These are phyloP conservation scores for Melanostoma mellinum DNA, from an alignment of 2,888 invertebrate genomes.

Conservation along the genomic window DNA sequence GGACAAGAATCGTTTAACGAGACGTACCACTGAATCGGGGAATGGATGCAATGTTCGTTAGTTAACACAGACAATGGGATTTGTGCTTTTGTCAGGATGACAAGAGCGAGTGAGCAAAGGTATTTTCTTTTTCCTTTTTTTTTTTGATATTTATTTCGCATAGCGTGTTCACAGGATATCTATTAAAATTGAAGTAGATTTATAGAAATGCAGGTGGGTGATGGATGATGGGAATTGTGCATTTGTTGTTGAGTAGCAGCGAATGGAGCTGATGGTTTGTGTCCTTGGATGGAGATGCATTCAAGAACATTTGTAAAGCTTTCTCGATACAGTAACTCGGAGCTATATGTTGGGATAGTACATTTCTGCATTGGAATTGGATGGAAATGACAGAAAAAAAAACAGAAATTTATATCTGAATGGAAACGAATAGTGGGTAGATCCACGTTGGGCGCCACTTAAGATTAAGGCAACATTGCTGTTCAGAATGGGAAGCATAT, in stretches of 20 bases:
- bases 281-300: too few species aligned
- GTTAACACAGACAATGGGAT: constrained; percentile 44
- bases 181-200: constrained; percentile 11
- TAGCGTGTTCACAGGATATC: constrained; percentile 2
- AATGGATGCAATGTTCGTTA: constrained; percentile 46
- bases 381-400: too few species aligned
- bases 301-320: too few species aligned
- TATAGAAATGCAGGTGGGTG: constrained; percentile 40
- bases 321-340: too few species aligned
- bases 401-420: too few species aligned
- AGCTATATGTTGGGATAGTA: too few species aligned
- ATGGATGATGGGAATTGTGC: constrained; percentile 10
- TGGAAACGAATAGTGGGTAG: too few species aligned
- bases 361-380: too few species aligned
- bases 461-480: too few species aligned
- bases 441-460: too few species aligned
- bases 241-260: constrained; percentile 8
- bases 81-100: constrained; percentile 54
- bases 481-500: too few species aligned
- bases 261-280: neutral
- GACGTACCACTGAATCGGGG: constrained; percentile 33
- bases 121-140: constrained; percentile 10
- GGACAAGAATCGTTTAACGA: constrained; percentile 55
- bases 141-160: neutral
- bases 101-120: neutral